A percentile compares a stretch with the other conserved stretches of the same genome.
Evolutionary conservation across 2,888 invertebrate genomes (phyloP).

Genomic region (Leistus spinibarbis): DNA sequence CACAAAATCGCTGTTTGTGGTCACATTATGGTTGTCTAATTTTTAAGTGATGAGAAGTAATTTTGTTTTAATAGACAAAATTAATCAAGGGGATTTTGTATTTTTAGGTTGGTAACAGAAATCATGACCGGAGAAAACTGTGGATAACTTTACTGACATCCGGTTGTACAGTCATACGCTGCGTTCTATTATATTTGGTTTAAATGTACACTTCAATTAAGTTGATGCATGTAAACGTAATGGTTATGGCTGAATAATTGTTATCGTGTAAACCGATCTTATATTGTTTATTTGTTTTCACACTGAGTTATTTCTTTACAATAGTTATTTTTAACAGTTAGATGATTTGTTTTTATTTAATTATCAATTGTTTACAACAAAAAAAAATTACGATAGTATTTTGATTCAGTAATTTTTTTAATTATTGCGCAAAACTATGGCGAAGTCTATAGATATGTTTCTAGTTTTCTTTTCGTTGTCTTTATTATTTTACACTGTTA

Average conservation of each 20-base stretch:
- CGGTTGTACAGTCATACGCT: too few species aligned
- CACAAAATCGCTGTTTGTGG: too few species aligned
- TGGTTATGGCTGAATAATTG: not conserved
- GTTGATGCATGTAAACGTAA: too few species aligned
- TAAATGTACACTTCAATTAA: too few species aligned
- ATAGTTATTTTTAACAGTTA: slow-evolving; percentile 3
- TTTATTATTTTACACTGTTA: slow-evolving; percentile 3
- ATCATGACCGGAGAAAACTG: too few species aligned
- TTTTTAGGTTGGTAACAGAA: too few species aligned
- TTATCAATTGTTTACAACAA: not conserved
- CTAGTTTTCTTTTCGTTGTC: not conserved
- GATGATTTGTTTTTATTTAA: not conserved
- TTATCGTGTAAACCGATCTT: not conserved
- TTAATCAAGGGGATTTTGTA: too few species aligned
- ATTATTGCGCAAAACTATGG: not conserved
- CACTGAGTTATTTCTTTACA: not conserved
- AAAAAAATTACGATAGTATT: not conserved
- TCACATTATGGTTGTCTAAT: too few species aligned
- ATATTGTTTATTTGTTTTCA: not conserved
- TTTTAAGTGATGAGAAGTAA: too few species aligned
- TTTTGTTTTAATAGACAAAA: too few species aligned
- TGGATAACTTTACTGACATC: too few species aligned
- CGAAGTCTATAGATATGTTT: slow-evolving; percentile 1
- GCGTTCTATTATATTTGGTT: too few species aligned
- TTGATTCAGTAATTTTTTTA: not conserved